These are phyloP conservation scores for Nemoura dubitans DNA, from an alignment of 2,888 invertebrate genomes.

Conservation along the genomic window DNA sequence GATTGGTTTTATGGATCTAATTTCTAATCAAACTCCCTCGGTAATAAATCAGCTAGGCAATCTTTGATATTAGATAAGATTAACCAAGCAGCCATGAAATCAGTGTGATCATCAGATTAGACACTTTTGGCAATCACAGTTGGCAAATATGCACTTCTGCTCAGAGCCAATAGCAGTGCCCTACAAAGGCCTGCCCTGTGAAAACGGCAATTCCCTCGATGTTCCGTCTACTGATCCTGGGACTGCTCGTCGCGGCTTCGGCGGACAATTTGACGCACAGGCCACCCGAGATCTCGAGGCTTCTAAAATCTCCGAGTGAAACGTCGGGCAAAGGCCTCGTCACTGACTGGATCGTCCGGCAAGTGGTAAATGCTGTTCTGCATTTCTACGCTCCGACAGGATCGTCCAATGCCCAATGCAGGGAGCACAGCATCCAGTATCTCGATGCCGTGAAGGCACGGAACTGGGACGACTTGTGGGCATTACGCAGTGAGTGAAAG, in stretches of 20 bases:
- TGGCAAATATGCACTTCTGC: background rate
- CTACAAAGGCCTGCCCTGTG: background rate
- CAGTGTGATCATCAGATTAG: background rate
- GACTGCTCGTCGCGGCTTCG: background rate
- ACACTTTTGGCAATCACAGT: background rate
- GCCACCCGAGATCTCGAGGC: background rate
- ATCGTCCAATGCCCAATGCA: conserved; percentile 33
- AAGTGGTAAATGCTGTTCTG: background rate
- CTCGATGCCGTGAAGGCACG: conserved; percentile 8
- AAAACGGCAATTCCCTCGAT: too few species aligned
- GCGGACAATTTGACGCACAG: background rate
- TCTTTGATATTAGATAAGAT: background rate
- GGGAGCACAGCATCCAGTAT: conserved; percentile 34
- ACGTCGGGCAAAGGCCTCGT: too few species aligned
- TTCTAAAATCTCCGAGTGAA: too few species aligned
- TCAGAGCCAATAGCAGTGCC: background rate
- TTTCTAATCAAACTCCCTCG: too few species aligned
- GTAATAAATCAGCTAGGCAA: background rate
- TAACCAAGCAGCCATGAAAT: background rate
- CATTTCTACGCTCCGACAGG: background rate
- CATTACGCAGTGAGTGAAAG: conserved; percentile 40
- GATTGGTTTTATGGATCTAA: too few species aligned
- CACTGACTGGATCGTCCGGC: background rate
- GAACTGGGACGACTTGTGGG: conserved; percentile 32
- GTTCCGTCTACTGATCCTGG: background rate